phyloP scores from a whole-genome alignment of 2,797 vertebrate genomes.

The Sciurus vulgaris region DNA sequence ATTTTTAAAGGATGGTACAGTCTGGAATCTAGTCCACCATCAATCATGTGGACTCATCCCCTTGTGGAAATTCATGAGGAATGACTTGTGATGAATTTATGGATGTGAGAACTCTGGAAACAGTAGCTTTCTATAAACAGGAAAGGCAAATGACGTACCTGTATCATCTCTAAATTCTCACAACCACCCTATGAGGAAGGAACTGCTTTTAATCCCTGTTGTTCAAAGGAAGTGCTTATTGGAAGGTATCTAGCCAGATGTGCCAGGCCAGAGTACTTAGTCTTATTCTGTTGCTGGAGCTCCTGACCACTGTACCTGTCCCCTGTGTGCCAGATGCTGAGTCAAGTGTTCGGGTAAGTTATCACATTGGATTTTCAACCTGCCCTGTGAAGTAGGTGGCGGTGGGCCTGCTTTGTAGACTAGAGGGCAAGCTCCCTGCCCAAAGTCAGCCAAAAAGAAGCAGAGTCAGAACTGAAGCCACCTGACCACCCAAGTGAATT shows the following conservation, averaged over 20 bases:
- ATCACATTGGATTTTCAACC: background rate
- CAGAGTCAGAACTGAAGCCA: conserved; percentile 25
- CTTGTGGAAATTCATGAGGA: conserved; percentile 12
- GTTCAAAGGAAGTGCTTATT: background rate
- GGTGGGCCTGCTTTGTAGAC: background rate
- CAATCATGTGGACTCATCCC: background rate
- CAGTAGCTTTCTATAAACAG: background rate
- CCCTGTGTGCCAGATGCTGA: background rate
- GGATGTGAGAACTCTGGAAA: conserved; percentile 24
- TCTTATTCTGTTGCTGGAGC: background rate
- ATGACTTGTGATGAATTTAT: background rate
- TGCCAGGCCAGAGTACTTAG: background rate
- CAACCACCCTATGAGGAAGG: background rate
- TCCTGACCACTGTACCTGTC: background rate
- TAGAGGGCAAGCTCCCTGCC: background rate
- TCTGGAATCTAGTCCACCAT: background rate
- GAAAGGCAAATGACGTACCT: conserved; percentile 2
- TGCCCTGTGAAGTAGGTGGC: background rate
- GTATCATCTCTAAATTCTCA: conserved; percentile 10
- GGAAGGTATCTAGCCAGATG: background rate
- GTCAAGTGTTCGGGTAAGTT: background rate
- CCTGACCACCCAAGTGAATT: background rate
- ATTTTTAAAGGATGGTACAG: conserved; percentile 10
- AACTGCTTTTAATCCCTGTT: conserved; percentile 45
- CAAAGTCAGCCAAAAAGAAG: background rate